Conservation (phyloP, 2,797 vertebrate genomes). For the Tragopan temminckii region DNA sequence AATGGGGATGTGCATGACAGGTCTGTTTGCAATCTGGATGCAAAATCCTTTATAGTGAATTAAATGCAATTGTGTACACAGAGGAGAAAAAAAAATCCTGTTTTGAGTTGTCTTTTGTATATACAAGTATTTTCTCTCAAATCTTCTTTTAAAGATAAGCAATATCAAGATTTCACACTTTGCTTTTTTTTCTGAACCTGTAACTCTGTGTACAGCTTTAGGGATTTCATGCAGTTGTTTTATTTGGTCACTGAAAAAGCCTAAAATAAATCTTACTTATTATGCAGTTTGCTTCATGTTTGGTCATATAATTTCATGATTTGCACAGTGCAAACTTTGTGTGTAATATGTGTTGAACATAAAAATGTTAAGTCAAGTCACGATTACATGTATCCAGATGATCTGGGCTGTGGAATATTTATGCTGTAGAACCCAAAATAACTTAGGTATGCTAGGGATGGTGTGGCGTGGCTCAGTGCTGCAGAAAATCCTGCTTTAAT, state of each 20-base stretch:
- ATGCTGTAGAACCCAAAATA: background rate
- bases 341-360: background rate
- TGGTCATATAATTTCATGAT: background rate
- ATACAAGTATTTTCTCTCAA: conserved; percentile 31
- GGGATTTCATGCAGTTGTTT: background rate
- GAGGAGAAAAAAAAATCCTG: background rate
- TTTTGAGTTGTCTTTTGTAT: conserved; percentile 13
- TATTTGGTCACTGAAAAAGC: background rate
- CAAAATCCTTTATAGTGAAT: background rate
- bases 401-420: background rate
- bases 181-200: conserved; percentile 13
- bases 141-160: background rate
- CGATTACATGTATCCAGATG: rapidly evolving
- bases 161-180: background rate
- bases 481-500: background rate
- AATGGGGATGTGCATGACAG: background rate
- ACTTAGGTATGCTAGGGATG: background rate
- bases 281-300: background rate
- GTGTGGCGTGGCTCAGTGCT: background rate
- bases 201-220: background rate
- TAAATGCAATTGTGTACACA: conserved; percentile 2
- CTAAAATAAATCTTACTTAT: background rate
- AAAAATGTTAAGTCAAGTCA: background rate
- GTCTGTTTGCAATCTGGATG: conserved; percentile 22
- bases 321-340: background rate